Evolutionary conservation across 2,888 invertebrate species (phyloP).

Genomic region (Barypeithes pellucidus): DNA sequence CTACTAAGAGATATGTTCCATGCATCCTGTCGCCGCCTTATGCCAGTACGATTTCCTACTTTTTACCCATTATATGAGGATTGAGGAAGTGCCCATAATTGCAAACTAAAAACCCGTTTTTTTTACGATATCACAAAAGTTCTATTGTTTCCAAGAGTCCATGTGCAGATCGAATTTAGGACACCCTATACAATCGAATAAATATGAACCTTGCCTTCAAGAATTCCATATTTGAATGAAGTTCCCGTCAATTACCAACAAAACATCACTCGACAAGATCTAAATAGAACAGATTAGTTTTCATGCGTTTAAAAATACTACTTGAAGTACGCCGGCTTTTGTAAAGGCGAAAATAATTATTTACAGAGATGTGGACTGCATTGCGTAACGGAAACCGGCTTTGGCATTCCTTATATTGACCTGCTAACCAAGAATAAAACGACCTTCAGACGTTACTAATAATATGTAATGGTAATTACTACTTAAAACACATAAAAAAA

Average conservation of each 20-base stretch:
- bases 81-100: too few species aligned
- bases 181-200: too few species aligned
- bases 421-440: neutral
- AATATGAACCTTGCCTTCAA: neutral
- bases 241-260: neutral
- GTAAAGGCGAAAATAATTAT: neutral
- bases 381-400: slow-evolving; percentile 3
- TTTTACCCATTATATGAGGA: too few species aligned
- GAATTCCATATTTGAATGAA: neutral
- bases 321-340: neutral
- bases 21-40: too few species aligned
- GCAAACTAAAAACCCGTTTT: too few species aligned
- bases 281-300: neutral
- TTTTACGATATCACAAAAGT: too few species aligned
- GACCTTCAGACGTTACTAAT: slow-evolving; percentile 2
- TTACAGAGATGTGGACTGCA: neutral
- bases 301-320: neutral
- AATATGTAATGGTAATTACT: neutral
- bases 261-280: neutral
- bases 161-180: too few species aligned
- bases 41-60: too few species aligned
- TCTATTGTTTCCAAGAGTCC: too few species aligned
- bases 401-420: neutral
- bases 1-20: too few species aligned
- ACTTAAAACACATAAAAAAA: slow-evolving; percentile 22